Percentiles rank a stretch among this genome's conserved stretches.
Conservation (phyloP, 1,140 invertebrate genomes). For the Mizuhopecten yessoensis region DNA sequence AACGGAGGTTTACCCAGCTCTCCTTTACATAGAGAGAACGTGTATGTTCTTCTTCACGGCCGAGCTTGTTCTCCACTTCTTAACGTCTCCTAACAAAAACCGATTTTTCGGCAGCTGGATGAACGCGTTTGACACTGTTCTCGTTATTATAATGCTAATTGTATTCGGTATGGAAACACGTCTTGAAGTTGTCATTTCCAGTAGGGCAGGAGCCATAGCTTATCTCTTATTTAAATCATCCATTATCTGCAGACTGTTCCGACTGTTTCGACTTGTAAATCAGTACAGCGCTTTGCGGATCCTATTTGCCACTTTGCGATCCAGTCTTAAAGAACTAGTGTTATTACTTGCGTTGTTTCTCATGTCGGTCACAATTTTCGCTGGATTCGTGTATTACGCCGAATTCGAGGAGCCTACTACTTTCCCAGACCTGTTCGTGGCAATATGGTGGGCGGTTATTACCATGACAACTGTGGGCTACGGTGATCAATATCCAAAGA, state of each 20-base stretch:
- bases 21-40: conserved; percentile 41
- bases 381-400: conserved; percentile 71
- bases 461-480: conserved; percentile 99
- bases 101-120: conserved; percentile 46
- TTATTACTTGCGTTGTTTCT: conserved; percentile 71
- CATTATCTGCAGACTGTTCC: conserved; percentile 61
- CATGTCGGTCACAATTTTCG: conserved; percentile 67
- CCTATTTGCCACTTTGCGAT: conserved; percentile 74
- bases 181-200: neutral
- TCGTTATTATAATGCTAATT: conserved; percentile 46
- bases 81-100: conserved; percentile 46
- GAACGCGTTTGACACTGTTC: conserved; percentile 47
- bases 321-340: conserved; percentile 70
- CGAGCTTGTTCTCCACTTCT: conserved; percentile 51
- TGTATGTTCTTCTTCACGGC: conserved; percentile 49
- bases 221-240: conserved; percentile 41
- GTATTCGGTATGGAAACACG: conserved; percentile 15
- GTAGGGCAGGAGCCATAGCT: conserved; percentile 41
- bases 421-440: conserved; percentile 91
- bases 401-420: conserved; percentile 64
- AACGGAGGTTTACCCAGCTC: neutral
- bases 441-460: conserved; percentile 98
- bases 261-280: conserved; percentile 64
- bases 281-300: conserved; percentile 62
- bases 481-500: conserved; percentile 85